A percentile compares a stretch with the other conserved stretches of the same genome.
Conservation (phyloP, 2,113 vertebrate genomes). For the Alaudala cheleensis region DNA sequence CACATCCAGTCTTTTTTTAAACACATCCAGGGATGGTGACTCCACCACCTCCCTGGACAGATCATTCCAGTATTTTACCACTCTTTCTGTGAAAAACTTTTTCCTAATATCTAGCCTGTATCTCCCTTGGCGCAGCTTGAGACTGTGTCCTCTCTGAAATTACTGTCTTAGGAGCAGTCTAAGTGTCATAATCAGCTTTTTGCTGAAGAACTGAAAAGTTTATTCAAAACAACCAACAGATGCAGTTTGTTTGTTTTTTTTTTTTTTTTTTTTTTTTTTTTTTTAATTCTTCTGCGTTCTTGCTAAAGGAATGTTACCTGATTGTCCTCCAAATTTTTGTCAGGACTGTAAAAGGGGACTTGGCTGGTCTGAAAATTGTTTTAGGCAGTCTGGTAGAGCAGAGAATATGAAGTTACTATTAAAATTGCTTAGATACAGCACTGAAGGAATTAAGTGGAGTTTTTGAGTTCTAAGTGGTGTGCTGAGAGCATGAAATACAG, state of each 20-base stretch:
- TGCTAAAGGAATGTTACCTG: not conserved
- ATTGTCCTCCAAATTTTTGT: not conserved
- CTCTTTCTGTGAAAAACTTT: too few species aligned
- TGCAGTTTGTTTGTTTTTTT: not conserved
- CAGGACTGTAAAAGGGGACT: not conserved
- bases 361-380: not conserved
- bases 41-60: too few species aligned
- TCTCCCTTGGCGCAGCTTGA: too few species aligned
- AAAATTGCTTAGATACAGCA: not conserved
- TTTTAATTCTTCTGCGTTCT: not conserved
- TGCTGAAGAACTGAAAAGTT: not conserved
- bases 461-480: not conserved
- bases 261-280: not conserved
- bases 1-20: too few species aligned
- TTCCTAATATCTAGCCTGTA: too few species aligned
- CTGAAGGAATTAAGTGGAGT: not conserved
- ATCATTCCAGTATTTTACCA: too few species aligned
- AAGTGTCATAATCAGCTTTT: not conserved
- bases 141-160: not conserved
- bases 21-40: too few species aligned
- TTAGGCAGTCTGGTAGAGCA: not conserved
- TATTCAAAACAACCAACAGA: not conserved
- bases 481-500: not conserved
- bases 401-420: not conserved
- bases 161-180: not conserved